Evolutionary conservation across 2,888 invertebrate species (phyloP).

Genomic region (Lasioglossum villosulum): DNA sequence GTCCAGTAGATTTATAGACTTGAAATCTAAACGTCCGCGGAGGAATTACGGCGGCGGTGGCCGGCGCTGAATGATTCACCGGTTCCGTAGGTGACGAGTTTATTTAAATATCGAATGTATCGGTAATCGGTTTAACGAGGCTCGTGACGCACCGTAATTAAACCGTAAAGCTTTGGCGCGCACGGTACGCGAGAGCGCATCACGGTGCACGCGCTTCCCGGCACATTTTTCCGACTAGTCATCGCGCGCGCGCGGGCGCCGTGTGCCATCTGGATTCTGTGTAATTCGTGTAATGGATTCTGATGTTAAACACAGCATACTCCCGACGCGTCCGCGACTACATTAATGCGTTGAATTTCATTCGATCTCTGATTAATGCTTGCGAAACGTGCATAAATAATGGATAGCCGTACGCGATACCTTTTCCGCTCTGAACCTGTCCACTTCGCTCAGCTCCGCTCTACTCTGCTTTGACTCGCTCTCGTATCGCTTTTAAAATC

Average conservation of each 20-base stretch:
- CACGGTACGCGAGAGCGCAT: background rate
- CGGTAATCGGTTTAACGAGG: conserved; percentile 71
- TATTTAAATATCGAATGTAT: conserved; percentile 70
- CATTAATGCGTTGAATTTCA: conserved; percentile 53
- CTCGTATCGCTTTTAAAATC: conserved; percentile 42
- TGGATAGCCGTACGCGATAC: conserved; percentile 22
- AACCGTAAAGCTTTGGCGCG: conserved; percentile 46
- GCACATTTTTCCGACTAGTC: conserved; percentile 44
- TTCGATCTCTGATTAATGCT: conserved; percentile 59
- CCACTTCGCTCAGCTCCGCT: background rate
- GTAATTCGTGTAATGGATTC: conserved; percentile 67
- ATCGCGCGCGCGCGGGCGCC: conserved; percentile 17
- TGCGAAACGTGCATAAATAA: conserved; percentile 54
- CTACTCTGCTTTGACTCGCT: background rate
- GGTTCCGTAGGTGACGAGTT: conserved; percentile 48
- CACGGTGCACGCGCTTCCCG: background rate
- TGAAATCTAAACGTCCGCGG: background rate
- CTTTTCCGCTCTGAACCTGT: background rate
- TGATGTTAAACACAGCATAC: conserved; percentile 57
- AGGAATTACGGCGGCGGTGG: background rate
- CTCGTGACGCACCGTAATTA: conserved; percentile 64
- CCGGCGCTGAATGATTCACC: conserved; percentile 27
- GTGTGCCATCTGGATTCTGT: conserved; percentile 38
- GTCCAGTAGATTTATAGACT: background rate
- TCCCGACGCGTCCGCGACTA: conserved; percentile 30